Conservation (phyloP, 2,888 invertebrate species). For the Drosophila prolongata region DNA sequence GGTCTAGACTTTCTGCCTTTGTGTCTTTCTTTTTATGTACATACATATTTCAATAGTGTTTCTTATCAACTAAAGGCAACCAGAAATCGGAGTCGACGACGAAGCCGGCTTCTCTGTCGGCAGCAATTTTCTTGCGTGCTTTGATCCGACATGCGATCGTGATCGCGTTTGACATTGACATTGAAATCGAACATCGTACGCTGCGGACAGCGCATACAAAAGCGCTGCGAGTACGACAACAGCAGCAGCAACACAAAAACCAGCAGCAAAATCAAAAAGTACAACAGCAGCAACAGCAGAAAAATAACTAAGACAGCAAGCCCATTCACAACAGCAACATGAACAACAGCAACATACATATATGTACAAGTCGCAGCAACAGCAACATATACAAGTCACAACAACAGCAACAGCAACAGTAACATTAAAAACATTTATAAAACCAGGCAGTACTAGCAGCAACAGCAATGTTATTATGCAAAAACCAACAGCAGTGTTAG, state of each 20-base stretch:
- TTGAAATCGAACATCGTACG: conserved; percentile 61
- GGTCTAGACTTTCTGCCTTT: conserved; percentile 26
- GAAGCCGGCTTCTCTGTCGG: conserved; percentile 11
- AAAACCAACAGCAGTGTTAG: background rate
- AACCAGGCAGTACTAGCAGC: conserved; percentile 6
- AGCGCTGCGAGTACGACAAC: conserved; percentile 16
- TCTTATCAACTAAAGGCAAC: conserved; percentile 14
- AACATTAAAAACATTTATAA: background rate
- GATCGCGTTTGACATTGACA: conserved; percentile 73
- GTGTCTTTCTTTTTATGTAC: background rate
- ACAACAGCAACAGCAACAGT: background rate
- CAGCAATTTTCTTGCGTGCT: conserved; percentile 59
- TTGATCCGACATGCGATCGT: conserved; percentile 64
- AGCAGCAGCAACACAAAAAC: conserved; percentile 7
- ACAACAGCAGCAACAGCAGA: background rate
- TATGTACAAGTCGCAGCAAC: background rate
- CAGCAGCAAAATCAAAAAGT: background rate
- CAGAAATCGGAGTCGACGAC: conserved; percentile 8
- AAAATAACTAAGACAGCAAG: background rate
- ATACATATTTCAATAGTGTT: conserved; percentile 4
- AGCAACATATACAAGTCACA: background rate
- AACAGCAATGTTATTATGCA: background rate
- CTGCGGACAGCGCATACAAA: conserved; percentile 34
- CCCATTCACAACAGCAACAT: background rate
- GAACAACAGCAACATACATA: background rate